phyloP scores from a whole-genome alignment of 2,888 invertebrate genomes.

The Oxystoma pomonae region DNA sequence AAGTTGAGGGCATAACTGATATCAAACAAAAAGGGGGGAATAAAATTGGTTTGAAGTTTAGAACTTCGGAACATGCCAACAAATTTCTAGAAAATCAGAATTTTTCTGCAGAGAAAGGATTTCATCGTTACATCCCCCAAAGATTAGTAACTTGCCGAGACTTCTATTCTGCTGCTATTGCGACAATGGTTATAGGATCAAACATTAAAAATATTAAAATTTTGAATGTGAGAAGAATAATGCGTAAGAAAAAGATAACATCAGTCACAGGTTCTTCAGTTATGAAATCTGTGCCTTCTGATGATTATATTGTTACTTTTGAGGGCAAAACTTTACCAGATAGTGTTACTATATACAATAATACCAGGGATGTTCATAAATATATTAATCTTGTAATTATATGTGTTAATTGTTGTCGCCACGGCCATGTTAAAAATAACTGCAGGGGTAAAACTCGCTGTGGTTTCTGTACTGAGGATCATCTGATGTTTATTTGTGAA shows the following conservation, averaged over 20 bases:
- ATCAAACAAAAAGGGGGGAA: not conserved
- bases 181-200: not conserved
- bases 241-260: not conserved
- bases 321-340: not conserved
- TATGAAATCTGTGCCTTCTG: not conserved
- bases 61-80: no score
- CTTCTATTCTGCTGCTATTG: not conserved
- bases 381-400: slow-evolving; percentile 2
- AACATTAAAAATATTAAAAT: not conserved
- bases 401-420: not conserved
- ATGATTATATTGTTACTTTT: slow-evolving; percentile 1
- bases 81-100: no score
- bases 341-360: not conserved
- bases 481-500: not conserved
- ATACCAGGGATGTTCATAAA: not conserved
- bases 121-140: no score
- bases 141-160: no score
- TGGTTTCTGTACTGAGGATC: not conserved
- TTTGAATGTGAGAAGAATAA: not conserved
- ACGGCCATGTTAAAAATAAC: not conserved
- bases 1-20: not conserved
- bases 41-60: no score
- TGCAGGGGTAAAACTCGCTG: not conserved
- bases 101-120: no score
- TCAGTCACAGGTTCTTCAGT: not conserved